Evolutionary conservation across 2,113 vertebrate species (phyloP), one percentile per base, ranked within the genome.

Genomic region (Muscicapa adusta): DNA sequence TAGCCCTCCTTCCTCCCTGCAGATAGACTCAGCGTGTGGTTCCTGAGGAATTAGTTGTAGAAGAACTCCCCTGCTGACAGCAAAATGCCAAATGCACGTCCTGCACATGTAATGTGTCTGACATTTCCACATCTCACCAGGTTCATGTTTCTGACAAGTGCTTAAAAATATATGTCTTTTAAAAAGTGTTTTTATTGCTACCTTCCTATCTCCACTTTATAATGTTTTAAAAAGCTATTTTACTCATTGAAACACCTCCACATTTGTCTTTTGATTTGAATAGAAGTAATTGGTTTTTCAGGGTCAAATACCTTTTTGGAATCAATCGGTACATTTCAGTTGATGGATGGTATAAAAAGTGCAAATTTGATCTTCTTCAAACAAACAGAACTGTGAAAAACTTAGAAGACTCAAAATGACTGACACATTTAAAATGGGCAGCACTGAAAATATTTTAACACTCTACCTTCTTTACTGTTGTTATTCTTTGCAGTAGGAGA

Each of bases 91-190:
- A 96, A 96, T 76, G 48, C 94, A 95, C 95, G 97, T 97, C 96
- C 97, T 96, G 97, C 96, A 96, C 97, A 92, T 97, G 97, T 97
- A 98, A 97, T 98, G 97, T 47, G 92, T 91, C 97, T 98, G 98
- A 98, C 98, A 98, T 98, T 98, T 98, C 97, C 97, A 94, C 97
- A 94, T 98, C 97, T 97, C 96, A 96, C 97, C 91, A 96, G 97
- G 97, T 97, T 97, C 97, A 95, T 74, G 62, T 73, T 96, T 85
- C 97, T 97, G 97, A 98, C 97, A 97, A 96, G 80, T 86, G 95
- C 94, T 97, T 94, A 91, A 96, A 97, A 94, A 97, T 94, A 89
- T 72, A 91, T 96, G 58, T 89, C 78, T 91, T 86, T 67, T 78
- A 62, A 92, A 92, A 74, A 9, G 66, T 54, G 43, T 58, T 79